Conservation (phyloP, 2,888 invertebrate genomes). For the Hydroisotoma schaefferi region DNA sequence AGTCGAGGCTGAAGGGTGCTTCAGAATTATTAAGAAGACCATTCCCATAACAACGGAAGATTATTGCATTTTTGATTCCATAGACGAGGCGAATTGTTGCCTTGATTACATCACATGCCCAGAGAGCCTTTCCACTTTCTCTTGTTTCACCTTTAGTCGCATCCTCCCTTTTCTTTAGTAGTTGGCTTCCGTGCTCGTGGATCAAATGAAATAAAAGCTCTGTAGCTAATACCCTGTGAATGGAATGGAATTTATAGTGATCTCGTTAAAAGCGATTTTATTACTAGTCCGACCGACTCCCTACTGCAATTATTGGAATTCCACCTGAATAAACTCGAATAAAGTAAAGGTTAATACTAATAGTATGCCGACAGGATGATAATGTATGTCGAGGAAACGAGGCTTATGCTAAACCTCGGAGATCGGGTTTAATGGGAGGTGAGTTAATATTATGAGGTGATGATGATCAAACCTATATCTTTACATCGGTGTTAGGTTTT, state of each 20-base stretch:
- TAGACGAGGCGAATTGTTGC: not conserved
- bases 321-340: not conserved
- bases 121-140: conserved; percentile 1
- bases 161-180: no score
- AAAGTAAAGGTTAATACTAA: no score
- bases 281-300: conserved; percentile 1
- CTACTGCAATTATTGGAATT: not conserved
- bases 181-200: no score
- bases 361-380: no score
- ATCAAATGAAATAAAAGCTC: conserved; percentile 5
- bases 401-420: no score
- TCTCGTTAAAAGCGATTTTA: conserved; percentile 10
- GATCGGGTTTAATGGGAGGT: no score
- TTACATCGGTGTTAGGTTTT: no score
- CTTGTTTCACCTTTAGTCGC: not conserved
- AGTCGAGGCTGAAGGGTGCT: not conserved
- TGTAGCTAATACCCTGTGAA: not conserved
- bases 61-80: conserved; percentile 7
- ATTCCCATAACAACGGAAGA: not conserved
- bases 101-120: no score
- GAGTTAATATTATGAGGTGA: no score
- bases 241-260: conserved; percentile 9
- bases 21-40: conserved; percentile 3
- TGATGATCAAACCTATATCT: no score
- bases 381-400: no score